Conservation (phyloP, 2,797 vertebrate genomes). For the Labroides dimidiatus region DNA sequence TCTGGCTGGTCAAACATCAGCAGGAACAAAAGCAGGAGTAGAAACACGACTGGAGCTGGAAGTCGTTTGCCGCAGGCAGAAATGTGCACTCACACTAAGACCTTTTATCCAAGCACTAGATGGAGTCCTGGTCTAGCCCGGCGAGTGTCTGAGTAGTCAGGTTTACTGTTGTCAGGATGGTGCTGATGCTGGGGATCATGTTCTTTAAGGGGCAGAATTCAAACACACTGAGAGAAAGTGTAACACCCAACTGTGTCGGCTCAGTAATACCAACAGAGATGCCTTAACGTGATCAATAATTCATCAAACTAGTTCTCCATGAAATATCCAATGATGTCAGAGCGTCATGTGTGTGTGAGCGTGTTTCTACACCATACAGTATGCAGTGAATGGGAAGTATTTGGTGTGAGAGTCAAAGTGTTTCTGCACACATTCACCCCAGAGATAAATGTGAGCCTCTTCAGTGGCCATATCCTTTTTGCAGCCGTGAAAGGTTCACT, state of each 20-base stretch:
- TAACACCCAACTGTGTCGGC: neutral
- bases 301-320: conserved; percentile 3
- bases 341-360: conserved; percentile 7
- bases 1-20: too few species aligned
- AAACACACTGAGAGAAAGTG: neutral
- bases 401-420: conserved; percentile 12
- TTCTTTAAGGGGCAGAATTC: neutral
- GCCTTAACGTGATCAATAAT: conserved; percentile 32
- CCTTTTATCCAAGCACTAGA: too few species aligned
- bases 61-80: too few species aligned
- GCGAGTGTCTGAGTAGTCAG: too few species aligned
- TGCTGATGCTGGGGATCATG: too few species aligned
- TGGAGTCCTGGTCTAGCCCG: too few species aligned
- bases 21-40: too few species aligned
- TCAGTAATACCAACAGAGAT: neutral
- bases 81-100: too few species aligned
- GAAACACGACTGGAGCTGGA: too few species aligned
- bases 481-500: conserved; percentile 1
- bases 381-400: conserved; percentile 2
- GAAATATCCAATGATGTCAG: conserved; percentile 3
- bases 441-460: neutral
- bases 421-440: conserved; percentile 5
- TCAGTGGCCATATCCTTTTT: neutral
- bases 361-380: neutral
- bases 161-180: too few species aligned